Percentiles rank a stretch among this genome's conserved stretches.
Evolutionary conservation across 2,888 invertebrate species (phyloP).

Genomic region (Neoscelio sp.): DNA sequence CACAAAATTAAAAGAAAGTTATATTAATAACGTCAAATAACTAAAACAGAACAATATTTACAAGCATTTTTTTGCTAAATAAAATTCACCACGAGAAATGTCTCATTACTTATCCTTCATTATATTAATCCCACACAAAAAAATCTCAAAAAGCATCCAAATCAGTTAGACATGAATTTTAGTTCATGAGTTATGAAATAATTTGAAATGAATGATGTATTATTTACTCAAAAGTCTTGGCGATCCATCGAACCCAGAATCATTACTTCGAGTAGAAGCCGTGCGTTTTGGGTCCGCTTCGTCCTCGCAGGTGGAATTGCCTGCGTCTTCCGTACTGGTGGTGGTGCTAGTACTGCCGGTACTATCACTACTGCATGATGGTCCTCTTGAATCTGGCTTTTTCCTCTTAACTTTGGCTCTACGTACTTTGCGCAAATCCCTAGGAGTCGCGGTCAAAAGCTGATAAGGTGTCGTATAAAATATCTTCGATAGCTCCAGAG

Average conservation of each 20-base stretch:
- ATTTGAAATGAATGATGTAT: conserved; percentile 58
- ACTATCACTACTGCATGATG: conserved; percentile 79
- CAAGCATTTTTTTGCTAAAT: too few relatives aligned
- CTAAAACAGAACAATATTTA: too few relatives aligned
- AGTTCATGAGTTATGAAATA: conserved; percentile 56
- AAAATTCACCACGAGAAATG: conserved; percentile 1
- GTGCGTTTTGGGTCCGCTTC: conserved; percentile 84
- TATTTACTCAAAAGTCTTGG: conserved; percentile 82
- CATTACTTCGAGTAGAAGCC: conserved; percentile 91
- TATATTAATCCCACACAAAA: too few relatives aligned
- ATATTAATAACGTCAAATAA: too few relatives aligned
- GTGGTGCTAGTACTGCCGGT: conserved; percentile 79
- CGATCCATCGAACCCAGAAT: conserved; percentile 90
- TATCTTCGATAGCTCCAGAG: conserved; percentile 79
- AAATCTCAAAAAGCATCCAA: conserved; percentile 25
- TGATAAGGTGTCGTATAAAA: conserved; percentile 81
- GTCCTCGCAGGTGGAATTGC: conserved; percentile 82
- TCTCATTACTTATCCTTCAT: too few relatives aligned
- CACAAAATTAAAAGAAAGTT: too few relatives aligned
- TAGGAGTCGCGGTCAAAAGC: conserved; percentile 80
- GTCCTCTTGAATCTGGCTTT: conserved; percentile 77
- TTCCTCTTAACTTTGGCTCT: conserved; percentile 79
- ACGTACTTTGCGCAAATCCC: conserved; percentile 80
- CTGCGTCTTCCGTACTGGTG: conserved; percentile 76
- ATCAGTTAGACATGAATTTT: conserved; percentile 45